Percentiles rank a stretch among this genome's conserved stretches.
Conservation (phyloP, 2,888 invertebrate genomes). For the Litoditis marina region DNA sequence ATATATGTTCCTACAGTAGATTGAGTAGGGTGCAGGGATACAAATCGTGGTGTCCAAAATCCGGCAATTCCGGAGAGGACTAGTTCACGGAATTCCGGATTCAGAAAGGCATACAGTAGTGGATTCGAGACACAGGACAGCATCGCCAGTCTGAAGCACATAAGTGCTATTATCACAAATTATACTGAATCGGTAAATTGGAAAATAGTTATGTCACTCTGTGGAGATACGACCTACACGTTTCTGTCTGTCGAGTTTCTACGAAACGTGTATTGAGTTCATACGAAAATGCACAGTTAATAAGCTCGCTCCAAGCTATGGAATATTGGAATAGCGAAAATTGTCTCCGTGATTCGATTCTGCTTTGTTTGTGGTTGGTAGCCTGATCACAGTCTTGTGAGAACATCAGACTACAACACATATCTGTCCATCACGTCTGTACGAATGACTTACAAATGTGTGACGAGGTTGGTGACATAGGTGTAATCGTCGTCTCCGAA, state of each 20-base stretch:
- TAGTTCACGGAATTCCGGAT: conserved; percentile 46
- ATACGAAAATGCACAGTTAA: neutral
- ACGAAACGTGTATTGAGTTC: neutral
- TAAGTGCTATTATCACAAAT: too few relatives aligned
- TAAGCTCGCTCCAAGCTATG: neutral
- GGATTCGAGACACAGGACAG: conserved; percentile 45
- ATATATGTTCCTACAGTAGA: conserved; percentile 12
- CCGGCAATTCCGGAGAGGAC: conserved; percentile 29
- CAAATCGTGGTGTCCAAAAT: conserved; percentile 14
- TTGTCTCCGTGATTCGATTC: too few relatives aligned
- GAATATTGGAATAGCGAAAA: neutral
- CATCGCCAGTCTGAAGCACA: conserved; percentile 46
- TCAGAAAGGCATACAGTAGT: conserved; percentile 44
- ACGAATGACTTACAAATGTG: conserved; percentile 28
- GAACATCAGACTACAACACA: too few relatives aligned
- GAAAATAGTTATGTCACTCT: too few relatives aligned
- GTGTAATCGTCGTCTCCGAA: conserved; percentile 15
- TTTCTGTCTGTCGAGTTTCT: too few relatives aligned
- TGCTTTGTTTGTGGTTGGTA: too few relatives aligned
- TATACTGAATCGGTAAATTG: neutral
- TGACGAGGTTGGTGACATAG: conserved; percentile 16
- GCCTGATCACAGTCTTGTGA: too few relatives aligned
- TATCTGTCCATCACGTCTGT: too few relatives aligned
- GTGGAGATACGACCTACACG: too few relatives aligned
- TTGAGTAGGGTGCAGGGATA: conserved; percentile 13